Conservation (phyloP, 2,113 vertebrate species). For the Otis tarda region DNA sequence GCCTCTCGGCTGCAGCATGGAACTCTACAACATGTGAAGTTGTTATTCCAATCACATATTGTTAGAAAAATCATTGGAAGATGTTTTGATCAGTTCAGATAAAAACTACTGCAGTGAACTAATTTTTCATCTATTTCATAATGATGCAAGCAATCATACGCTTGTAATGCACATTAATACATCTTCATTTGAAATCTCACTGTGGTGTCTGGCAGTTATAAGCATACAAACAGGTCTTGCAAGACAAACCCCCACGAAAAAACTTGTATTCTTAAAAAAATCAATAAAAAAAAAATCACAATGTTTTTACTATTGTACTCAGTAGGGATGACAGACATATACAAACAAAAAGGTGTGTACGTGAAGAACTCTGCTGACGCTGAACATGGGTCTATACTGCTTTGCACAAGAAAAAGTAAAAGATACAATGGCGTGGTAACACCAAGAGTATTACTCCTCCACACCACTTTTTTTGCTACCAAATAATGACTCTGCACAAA, state of each 20-base stretch:
- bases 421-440: background rate
- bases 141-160: constrained; percentile 17
- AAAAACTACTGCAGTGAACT: constrained; percentile 55
- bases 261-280: background rate
- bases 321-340: background rate
- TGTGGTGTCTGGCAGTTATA: background rate
- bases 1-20: constrained; percentile 72
- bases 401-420: background rate
- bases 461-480: background rate
- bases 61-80: constrained; percentile 65
- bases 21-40: constrained; percentile 67
- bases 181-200: constrained; percentile 18
- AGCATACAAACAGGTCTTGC: background rate
- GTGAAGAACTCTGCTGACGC: background rate
- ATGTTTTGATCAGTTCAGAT: constrained; percentile 67
- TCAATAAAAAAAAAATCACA: background rate
- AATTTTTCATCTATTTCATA: constrained; percentile 29
- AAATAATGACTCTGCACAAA: background rate
- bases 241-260: background rate
- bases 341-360: background rate
- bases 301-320: background rate
- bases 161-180: background rate
- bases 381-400: background rate
- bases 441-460: background rate
- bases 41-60: constrained; percentile 77